phyloP scores from a whole-genome alignment of 2,113 vertebrate genomes.

The Sylvietta virens region DNA sequence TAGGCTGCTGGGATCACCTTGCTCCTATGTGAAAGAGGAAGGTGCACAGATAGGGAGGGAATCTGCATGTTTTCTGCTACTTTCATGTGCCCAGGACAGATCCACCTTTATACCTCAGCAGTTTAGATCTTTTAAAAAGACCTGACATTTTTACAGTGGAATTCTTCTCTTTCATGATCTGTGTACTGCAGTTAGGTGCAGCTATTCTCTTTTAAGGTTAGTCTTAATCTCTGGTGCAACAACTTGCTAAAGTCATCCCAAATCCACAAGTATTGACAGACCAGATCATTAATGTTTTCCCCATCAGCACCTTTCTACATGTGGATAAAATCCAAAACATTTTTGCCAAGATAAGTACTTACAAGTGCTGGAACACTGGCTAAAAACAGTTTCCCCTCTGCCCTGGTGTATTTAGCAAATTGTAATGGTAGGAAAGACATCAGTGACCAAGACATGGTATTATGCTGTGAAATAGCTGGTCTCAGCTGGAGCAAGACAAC shows the following conservation, averaged over 20 bases:
- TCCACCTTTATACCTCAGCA: accelerated
- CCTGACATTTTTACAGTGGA: neutral
- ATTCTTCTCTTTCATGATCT: neutral
- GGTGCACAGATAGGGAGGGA: neutral
- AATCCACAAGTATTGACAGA: neutral
- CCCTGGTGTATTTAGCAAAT: neutral
- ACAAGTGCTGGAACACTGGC: neutral
- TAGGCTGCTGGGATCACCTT: neutral
- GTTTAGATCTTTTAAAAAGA: neutral
- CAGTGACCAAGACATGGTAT: neutral
- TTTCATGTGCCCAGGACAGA: neutral
- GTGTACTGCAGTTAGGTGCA: neutral
- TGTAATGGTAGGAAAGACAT: neutral
- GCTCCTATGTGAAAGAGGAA: neutral
- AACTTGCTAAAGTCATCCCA: neutral
- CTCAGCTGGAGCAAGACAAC: neutral
- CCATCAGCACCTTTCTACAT: neutral
- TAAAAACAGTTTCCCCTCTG: neutral
- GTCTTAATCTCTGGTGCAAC: neutral
- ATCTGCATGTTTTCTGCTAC: neutral
- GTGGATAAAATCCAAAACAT: neutral
- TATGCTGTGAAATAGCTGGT: neutral
- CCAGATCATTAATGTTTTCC: neutral
- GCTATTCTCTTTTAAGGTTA: neutral
- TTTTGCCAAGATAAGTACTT: neutral